Evolutionary conservation across 2,113 vertebrate species (phyloP).

Genomic region (Crocuta crocuta): DNA sequence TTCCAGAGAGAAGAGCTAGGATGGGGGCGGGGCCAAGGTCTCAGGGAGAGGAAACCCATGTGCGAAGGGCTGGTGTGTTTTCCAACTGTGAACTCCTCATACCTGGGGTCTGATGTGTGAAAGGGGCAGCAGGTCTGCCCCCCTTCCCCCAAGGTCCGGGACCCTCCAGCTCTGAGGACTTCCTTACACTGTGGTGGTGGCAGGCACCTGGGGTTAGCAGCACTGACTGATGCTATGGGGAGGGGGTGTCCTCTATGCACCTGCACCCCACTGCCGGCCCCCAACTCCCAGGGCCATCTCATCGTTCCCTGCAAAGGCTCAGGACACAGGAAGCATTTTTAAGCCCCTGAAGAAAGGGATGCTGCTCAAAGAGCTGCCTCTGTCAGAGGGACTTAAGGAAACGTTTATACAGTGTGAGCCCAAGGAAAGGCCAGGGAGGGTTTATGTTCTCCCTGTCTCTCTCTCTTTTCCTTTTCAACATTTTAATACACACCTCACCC

Average conservation of each 20-base stretch:
- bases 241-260: neutral
- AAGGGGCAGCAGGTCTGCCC: neutral
- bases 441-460: fast-evolving
- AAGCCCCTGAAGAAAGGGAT: neutral
- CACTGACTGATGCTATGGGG: neutral
- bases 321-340: neutral
- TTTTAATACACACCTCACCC: neutral
- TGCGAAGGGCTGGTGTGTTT: neutral
- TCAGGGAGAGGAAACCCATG: neutral
- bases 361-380: neutral
- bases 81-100: fast-evolving
- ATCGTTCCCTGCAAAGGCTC: neutral
- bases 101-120: neutral
- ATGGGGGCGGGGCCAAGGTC: fast-evolving
- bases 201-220: neutral
- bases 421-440: too few species aligned
- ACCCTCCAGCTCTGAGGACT: neutral
- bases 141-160: neutral
- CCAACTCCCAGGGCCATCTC: neutral
- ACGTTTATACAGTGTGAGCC: neutral
- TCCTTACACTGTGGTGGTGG: neutral
- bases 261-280: neutral
- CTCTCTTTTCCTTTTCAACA: neutral
- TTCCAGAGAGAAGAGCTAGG: neutral
- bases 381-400: neutral